Conservation (phyloP, 2,113 vertebrate genomes). For the Ophiodon elongatus region DNA sequence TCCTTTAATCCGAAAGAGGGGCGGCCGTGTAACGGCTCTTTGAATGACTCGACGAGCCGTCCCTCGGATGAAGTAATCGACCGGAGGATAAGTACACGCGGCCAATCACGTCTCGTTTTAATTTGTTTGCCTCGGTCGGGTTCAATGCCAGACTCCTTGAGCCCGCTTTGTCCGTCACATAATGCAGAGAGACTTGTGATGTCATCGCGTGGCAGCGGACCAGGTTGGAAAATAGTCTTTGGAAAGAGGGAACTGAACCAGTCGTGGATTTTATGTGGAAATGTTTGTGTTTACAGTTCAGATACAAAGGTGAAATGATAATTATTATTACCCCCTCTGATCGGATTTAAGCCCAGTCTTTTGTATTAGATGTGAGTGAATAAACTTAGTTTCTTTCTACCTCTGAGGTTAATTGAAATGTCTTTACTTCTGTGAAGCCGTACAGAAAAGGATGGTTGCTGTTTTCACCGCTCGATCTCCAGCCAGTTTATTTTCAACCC, state of each 20-base stretch:
- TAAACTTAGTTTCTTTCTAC: not conserved
- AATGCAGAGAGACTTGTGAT: constrained; percentile 17
- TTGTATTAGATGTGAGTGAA: not conserved
- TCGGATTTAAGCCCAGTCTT: too few species aligned
- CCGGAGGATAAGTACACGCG: constrained; percentile 36
- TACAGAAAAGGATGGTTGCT: not conserved
- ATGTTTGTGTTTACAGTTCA: constrained; percentile 11
- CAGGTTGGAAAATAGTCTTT: constrained; percentile 1
- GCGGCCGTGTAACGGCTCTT: constrained; percentile 68
- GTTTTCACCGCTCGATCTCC: not conserved
- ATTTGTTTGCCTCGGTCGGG: constrained; percentile 37
- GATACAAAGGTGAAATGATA: too few species aligned
- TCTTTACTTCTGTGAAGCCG: not conserved
- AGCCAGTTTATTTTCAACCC: constrained; percentile 10
- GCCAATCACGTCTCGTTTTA: constrained; percentile 63
- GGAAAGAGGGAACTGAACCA: not conserved
- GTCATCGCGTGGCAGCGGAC: not conserved
- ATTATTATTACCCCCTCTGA: too few species aligned
- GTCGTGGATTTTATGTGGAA: not conserved
- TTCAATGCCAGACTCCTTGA: constrained; percentile 15
- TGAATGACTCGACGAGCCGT: constrained; percentile 38
- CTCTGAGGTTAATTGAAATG: not conserved
- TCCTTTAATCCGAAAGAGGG: constrained; percentile 71
- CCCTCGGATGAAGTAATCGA: constrained; percentile 63
- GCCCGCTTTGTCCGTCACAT: not conserved